Evolutionary conservation across 2,888 invertebrate genomes (phyloP).

Genomic region (Cryptocephalus primarius): DNA sequence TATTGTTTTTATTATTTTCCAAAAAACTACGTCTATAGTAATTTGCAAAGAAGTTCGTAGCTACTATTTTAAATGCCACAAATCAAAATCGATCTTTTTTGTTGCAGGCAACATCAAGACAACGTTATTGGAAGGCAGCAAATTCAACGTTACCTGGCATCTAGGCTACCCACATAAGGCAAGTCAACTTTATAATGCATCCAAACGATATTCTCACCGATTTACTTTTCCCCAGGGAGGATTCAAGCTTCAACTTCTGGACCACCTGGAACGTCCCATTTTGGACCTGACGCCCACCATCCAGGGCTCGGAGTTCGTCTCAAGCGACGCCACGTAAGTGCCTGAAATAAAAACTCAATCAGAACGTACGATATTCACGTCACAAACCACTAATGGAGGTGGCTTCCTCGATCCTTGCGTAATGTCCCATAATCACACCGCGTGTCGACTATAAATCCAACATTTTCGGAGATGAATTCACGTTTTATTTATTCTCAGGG

Average conservation of each 20-base stretch:
- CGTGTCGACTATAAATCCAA: no score
- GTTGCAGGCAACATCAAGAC: slow-evolving; percentile 65
- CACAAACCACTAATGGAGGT: no score
- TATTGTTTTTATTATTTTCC: no score
- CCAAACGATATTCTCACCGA: no score
- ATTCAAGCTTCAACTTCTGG: slow-evolving; percentile 77
- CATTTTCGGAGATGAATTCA: no score
- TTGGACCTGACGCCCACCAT: slow-evolving; percentile 76
- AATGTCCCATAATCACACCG: no score
- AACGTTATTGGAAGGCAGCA: slow-evolving; percentile 68
- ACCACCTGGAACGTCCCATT: slow-evolving; percentile 72
- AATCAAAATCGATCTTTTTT: no score
- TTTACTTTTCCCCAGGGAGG: slow-evolving; percentile 58
- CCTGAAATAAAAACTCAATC: slow-evolving; percentile 16
- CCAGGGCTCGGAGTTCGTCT: slow-evolving; percentile 67
- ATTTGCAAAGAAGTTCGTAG: no score
- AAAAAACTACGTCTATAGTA: no score
- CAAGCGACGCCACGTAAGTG: slow-evolving; percentile 78
- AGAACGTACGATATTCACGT: background rate
- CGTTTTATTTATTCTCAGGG: slow-evolving; percentile 43
- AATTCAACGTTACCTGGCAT: slow-evolving; percentile 87
- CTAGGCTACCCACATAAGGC: slow-evolving; percentile 86
- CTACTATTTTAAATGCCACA: no score
- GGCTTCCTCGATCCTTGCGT: no score
- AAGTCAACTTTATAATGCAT: slow-evolving; percentile 29